phyloP scores from a whole-genome alignment of 2,888 invertebrate genomes.

The Hoplodrina ambigua region DNA sequence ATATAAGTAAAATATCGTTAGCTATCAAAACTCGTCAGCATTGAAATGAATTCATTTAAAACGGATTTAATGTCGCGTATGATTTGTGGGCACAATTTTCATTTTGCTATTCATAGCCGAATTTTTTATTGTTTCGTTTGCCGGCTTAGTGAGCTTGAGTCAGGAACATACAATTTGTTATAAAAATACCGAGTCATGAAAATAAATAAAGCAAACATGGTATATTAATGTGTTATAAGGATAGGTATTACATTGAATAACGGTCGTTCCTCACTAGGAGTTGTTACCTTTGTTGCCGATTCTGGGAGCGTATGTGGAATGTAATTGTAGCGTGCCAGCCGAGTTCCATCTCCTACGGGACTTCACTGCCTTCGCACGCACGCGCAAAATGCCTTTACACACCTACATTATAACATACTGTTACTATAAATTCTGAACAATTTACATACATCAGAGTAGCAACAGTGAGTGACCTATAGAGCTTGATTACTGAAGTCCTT shows the following conservation, averaged over 20 bases:
- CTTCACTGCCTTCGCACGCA: slow-evolving; percentile 68
- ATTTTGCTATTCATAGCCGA: slow-evolving; percentile 37
- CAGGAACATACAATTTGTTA: slow-evolving; percentile 29
- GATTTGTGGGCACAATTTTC: slow-evolving; percentile 39
- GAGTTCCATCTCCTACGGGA: slow-evolving; percentile 76
- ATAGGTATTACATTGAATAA: slow-evolving; percentile 73
- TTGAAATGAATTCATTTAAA: slow-evolving; percentile 36
- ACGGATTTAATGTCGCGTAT: slow-evolving; percentile 37
- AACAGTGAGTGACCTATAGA: slow-evolving; percentile 41
- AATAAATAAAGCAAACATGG: slow-evolving; percentile 48
- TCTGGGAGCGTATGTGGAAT: slow-evolving; percentile 79
- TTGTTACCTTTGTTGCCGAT: slow-evolving; percentile 78
- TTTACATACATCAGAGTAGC: slow-evolving; percentile 46
- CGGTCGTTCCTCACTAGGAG: slow-evolving; percentile 69
- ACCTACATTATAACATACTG: slow-evolving; percentile 48
- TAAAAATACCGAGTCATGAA: slow-evolving; percentile 46
- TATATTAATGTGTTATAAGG: slow-evolving; percentile 64
- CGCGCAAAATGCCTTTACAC: slow-evolving; percentile 64
- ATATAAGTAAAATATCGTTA: slow-evolving; percentile 14
- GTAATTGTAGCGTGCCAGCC: slow-evolving; percentile 83
- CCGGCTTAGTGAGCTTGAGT: slow-evolving; percentile 29
- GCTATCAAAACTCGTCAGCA: slow-evolving; percentile 33
- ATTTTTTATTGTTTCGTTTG: slow-evolving; percentile 30
- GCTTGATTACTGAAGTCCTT: slow-evolving; percentile 54
- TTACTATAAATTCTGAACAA: slow-evolving; percentile 41